Base-by-base conservation (phyloP, 1,140 invertebrate genomes). In the Phthorimaea operculella region DNA sequence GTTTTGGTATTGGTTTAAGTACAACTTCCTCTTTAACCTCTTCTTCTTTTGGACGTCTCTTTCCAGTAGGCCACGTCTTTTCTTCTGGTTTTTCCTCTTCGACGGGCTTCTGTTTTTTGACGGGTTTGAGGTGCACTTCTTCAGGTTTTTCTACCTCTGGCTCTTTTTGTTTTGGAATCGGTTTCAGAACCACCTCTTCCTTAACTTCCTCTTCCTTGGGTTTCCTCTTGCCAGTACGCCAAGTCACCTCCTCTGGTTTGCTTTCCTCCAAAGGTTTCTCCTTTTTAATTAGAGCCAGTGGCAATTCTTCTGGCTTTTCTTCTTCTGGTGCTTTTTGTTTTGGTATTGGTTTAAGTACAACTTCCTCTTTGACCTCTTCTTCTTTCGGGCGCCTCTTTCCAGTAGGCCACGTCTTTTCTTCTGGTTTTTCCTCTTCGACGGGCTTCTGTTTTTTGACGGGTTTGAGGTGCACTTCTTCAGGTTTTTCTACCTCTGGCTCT, bases 61-160 rank as follows among this genome's bases (percentile, higher is more conserved):
- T 85, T 6, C 74, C 74, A 4, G 64, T 79, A n/a, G 86, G 86
- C 76, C 75, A 78, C 66, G 83, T 64, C 21, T 84, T 79, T 60
- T 81, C 68, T 58, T 87, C 86, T 0, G 76, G 53, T 11, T 73
- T 74, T 33, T 84, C 76, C 53, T 74, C 69, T 51, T 81, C 70
- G 11, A 72, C 36, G 53, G 85, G 87, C 12, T 79, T 62, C 10
- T 74, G 76, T 17, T 73, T 78, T 0, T 74, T 76, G 56, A 76
- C 56, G 1, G 57, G 57, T 47, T 59, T 59, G 8, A 59, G 33
- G 11, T 42, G 17, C 11, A 56, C 48, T 18, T 59, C 55, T 54
- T 62, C 58, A 12, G 44, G 53, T 33, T 73, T 61, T 54, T 77
- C 59, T 15, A 69, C 52, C 17, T 50, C 54, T 1, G 51, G 51